Percentiles rank a stretch among this genome's conserved stretches.
These are phyloP conservation scores for Rhingia campestris DNA, from an alignment of 2,888 invertebrate species.

Conservation along the genomic window DNA sequence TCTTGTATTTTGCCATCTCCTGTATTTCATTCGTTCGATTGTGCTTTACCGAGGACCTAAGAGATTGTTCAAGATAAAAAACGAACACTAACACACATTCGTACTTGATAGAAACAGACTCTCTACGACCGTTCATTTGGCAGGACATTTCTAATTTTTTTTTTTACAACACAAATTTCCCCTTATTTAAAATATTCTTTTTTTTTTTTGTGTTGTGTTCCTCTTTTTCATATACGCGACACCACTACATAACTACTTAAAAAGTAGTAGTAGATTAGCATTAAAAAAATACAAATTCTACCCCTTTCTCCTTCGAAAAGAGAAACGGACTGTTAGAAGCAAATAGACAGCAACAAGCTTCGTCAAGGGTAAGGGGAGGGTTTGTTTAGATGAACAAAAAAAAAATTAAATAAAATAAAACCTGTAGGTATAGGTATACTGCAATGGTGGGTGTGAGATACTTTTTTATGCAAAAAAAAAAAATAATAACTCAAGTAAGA, in stretches of 20 bases:
- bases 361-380: not conserved
- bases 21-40: conserved; percentile 52
- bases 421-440: not conserved
- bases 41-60: conserved; percentile 20
- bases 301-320: conserved; percentile 30
- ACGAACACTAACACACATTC: conserved; percentile 18
- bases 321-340: conserved; percentile 10
- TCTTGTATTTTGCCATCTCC: conserved; percentile 29
- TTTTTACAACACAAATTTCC: conserved; percentile 37
- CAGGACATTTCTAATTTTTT: conserved; percentile 69
- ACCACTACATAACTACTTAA: conserved; percentile 25
- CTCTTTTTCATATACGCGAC: conserved; percentile 1
- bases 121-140: conserved; percentile 58
- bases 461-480: conserved; percentile 12
- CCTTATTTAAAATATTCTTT: conserved; percentile 17
- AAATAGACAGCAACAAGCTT: conserved; percentile 27
- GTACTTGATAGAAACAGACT: not conserved
- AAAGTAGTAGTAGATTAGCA: conserved; percentile 25
- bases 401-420: not conserved
- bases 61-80: conserved; percentile 43
- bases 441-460: not conserved
- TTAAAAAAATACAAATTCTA: conserved; percentile 2
- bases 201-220: conserved; percentile 16
- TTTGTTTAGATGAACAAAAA: conserved; percentile 1
- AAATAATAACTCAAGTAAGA: conserved; percentile 2